Base-by-base conservation (phyloP, 2,888 invertebrate genomes). In the Drosophila eohydei region DNA sequence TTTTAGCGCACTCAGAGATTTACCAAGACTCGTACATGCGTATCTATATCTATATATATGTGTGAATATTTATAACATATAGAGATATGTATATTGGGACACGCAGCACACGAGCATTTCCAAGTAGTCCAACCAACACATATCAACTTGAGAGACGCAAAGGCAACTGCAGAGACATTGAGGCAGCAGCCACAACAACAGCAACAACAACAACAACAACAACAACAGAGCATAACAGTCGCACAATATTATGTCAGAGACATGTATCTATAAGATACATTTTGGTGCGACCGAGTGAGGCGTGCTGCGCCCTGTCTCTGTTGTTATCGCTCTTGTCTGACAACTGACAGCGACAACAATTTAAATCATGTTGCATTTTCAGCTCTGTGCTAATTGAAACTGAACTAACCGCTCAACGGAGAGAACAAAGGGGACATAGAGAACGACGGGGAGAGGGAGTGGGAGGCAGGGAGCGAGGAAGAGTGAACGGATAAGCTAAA, bases 281-380 rank as follows among this genome's bases (percentile, higher is more conserved):
- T 79, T 81, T 79, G 71, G 66, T 78, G 73, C 82, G 63, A 28
- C 65, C 54, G 69, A 48, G 70, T 51, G 66, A 46, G 66, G 65
- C 72, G 43, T 68, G 67, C 72, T 54, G 54, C 66, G 69, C 68
- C 72, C 66, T 52, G 62, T 50, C 48, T 66, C 30, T 61, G 87
- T 64, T 89, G 87, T 88, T 80, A 73, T 86, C 79, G 87, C 76
- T 68, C 71, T 66, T 89, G 88, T 88, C 80, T 71, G 89, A 82
- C 89, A 84, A 71, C 82, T 89, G 89, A 81, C 90, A 90, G 89
- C 87, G 89, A 90, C 91, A 89, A 88, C 91, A 90, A 90, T 89
- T 91, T 88, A 88, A 84, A 88, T 90, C 83, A 83, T 87, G 81
- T 83, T 83, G 77, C 89, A 74, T 77, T 84, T 75, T 62, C 65